Evolutionary conservation across 2,113 vertebrate species (phyloP).

Genomic region (Zosterops borbonicus): DNA sequence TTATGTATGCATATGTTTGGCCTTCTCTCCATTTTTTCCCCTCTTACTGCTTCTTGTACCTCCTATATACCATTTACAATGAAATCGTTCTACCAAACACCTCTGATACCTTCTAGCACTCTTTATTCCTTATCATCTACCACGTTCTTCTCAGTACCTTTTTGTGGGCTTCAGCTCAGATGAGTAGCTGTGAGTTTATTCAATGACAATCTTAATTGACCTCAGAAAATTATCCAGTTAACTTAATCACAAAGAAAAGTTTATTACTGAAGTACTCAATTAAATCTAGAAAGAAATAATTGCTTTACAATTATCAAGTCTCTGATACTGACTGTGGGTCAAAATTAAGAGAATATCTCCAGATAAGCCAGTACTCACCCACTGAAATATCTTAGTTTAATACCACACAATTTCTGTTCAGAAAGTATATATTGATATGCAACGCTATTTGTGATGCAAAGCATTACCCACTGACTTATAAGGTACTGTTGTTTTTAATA

Average conservation of each 20-base stretch:
- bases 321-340: not conserved
- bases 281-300: not conserved
- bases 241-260: not conserved
- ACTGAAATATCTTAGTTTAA: conserved; percentile 19
- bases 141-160: not conserved
- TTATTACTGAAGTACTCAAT: not conserved
- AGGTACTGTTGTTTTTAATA: not conserved
- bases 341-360: not conserved
- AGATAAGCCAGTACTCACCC: not conserved
- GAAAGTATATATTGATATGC: not conserved
- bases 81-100: not conserved
- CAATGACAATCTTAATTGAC: not conserved
- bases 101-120: not conserved
- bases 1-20: not conserved
- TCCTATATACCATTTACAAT: not conserved
- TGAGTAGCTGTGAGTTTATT: not conserved
- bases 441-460: conserved; percentile 8
- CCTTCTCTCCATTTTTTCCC: not conserved
- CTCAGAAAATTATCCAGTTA: not conserved
- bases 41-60: not conserved
- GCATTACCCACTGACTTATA: not conserved
- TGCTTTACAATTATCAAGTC: not conserved
- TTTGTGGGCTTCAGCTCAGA: not conserved
- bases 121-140: not conserved
- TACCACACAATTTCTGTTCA: not conserved